Percentiles rank a stretch among this genome's conserved stretches.
Conservation (phyloP, 1,140 invertebrate genomes). For the Lasioglossum albipes region DNA sequence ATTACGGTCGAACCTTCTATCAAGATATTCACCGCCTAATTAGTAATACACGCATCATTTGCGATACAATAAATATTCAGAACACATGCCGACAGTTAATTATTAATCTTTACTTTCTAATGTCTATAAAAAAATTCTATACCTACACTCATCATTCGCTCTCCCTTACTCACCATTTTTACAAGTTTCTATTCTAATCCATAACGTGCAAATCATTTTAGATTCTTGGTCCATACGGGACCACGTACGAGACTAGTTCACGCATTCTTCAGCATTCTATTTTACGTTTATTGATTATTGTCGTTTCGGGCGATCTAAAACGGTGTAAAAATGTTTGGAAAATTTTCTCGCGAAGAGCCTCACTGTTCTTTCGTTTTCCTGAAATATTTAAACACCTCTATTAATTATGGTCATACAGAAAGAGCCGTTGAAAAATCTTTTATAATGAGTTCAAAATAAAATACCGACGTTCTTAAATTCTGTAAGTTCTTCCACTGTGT, state of each 20-base stretch:
- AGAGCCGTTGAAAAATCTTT: no score
- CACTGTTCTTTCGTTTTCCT: no score
- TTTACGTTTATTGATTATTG: not conserved
- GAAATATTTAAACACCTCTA: no score
- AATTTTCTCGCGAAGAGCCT: no score
- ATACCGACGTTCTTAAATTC: no score
- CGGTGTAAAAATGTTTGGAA: no score
- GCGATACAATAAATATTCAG: conserved; percentile 27
- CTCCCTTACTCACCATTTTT: not conserved
- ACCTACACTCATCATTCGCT: not conserved
- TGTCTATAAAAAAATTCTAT: not conserved
- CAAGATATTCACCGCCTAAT: not conserved
- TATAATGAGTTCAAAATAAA: no score
- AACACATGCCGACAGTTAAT: conserved; percentile 13
- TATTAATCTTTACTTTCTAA: not conserved
- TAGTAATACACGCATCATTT: not conserved
- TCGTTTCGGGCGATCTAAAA: no score
- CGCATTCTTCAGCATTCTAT: not conserved
- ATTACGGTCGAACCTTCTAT: no score
- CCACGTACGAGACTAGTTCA: not conserved
- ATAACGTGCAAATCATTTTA: not conserved
- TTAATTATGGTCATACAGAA: no score
- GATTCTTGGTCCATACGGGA: not conserved
- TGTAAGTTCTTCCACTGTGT: no score
- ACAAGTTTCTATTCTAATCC: not conserved